Percentiles rank a stretch among this genome's conserved stretches.
Evolutionary conservation across 2,797 vertebrate species (phyloP).

Genomic region (Crossoptilon crossoptilon): DNA sequence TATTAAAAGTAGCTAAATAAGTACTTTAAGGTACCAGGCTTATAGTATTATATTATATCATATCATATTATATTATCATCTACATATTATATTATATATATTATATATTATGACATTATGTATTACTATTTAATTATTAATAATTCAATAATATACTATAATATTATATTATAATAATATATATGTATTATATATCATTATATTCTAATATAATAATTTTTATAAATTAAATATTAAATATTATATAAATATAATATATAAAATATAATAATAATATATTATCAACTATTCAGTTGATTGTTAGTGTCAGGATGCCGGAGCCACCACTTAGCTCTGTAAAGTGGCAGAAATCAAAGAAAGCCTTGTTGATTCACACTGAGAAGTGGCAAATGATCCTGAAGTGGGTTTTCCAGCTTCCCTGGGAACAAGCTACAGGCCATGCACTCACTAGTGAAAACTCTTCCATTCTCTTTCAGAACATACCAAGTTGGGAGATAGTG

Average conservation of each 20-base stretch:
- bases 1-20: slow-evolving; percentile 39
- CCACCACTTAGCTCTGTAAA: slow-evolving; percentile 33
- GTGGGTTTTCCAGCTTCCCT: neutral
- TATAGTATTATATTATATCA: neutral
- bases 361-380: neutral
- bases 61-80: no score
- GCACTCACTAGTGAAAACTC: neutral
- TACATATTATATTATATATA: no score
- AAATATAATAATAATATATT: no score
- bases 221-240: no score
- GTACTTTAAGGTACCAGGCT: neutral
- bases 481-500: no score
- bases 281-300: slow-evolving; percentile 16
- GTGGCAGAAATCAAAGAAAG: slow-evolving; percentile 35
- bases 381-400: neutral
- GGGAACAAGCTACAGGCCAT: neutral
- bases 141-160: no score
- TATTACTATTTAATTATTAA: no score
- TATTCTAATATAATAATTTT: no score
- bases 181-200: no score
- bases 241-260: no score
- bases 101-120: no score
- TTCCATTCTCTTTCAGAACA: neutral
- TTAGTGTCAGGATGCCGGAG: slow-evolving; percentile 15
- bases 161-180: no score